These are phyloP conservation scores for Synergus laeviventris DNA, from an alignment of 2,888 invertebrate species.

Conservation along the genomic window DNA sequence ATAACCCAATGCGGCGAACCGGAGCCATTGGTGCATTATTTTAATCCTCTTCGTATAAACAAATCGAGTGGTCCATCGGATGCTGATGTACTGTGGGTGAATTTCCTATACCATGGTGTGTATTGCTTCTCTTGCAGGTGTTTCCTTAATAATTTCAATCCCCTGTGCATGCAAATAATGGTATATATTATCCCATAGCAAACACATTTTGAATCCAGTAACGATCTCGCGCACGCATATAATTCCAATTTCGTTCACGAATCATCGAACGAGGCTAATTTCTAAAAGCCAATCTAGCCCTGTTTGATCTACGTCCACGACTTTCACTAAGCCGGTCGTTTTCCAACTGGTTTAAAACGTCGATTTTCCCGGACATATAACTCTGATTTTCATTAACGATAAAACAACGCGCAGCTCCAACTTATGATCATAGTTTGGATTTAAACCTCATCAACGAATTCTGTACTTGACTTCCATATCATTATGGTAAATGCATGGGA, in stretches of 20 bases:
- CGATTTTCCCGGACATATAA: conserved; percentile 36
- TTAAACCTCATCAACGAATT: conserved; percentile 12
- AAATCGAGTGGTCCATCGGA: conserved; percentile 30
- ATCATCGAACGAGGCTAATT: conserved; percentile 35
- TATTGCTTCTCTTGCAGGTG: conserved; percentile 1
- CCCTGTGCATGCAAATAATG: background rate
- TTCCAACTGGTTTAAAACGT: conserved; percentile 39
- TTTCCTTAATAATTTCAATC: conserved; percentile 11
- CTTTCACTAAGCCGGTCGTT: conserved; percentile 33
- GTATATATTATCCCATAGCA: conserved; percentile 8
- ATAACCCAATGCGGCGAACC: conserved; percentile 59
- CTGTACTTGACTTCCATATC: conserved; percentile 3
- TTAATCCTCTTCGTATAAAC: conserved; percentile 62
- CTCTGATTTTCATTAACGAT: conserved; percentile 40
- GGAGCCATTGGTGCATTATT: conserved; percentile 68
- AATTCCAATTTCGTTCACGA: conserved; percentile 33
- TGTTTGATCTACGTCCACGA: conserved; percentile 33
- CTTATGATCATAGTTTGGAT: conserved; percentile 31
- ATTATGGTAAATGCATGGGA: background rate
- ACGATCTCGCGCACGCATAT: conserved; percentile 19
- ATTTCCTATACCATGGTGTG: background rate
- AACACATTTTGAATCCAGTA: conserved; percentile 10
- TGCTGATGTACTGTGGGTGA: background rate
- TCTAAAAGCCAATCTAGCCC: conserved; percentile 25
- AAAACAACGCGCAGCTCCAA: conserved; percentile 19